Base-by-base conservation (phyloP, 2,888 invertebrate species). In the Himalopsyche tibetana region DNA sequence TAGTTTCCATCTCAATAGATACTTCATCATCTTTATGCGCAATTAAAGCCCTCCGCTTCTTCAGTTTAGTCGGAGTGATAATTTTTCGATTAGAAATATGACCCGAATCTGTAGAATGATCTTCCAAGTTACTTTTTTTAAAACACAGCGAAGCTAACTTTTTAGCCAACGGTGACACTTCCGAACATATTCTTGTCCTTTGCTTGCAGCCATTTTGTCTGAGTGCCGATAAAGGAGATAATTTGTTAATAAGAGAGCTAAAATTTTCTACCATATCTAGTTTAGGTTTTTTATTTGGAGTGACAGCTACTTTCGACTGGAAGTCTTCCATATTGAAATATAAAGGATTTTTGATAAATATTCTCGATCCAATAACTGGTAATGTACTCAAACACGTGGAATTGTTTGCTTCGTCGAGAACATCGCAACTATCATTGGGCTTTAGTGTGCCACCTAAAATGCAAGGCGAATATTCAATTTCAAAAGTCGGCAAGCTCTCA, bases 61-160 rank as follows among this genome's bases (percentile, higher is more conserved):
- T 94, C 88, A 92, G 94, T 91, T 91, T 94, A 92, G 89, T 93
- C 93, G 6, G 93, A 93, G 0, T 93, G 92, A 88, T 94, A 92
- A 86, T 93, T 92, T 9, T 89, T 90, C 84, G 90, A 91, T 84
- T 90, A 89, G 19, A 89, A 89, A 89, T 91, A 90, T 90, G 92
- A 91, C 82, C 92, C 91, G 89, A 91, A 91, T 83, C 90, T 91
- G 89, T 93, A 91, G 80, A 92, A 91, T 89, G 85, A 19, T 88
- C 88, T 80, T 84, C 84, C 80, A 89, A 88, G 56, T 87, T 93
- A 90, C 93, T 92, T 86, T 93, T 92, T 89, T 93, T 94, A 90
- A 95, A 94, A 89, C 93, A 92, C 89, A 95, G 90, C 89, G 94
- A 94, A 86, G 95, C 93, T 89, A 95, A 91, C 89, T 94, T 94